A percentile compares a stretch with the other conserved stretches of the same genome.
Evolutionary conservation across 2,113 vertebrate genomes (phyloP).

Genomic region (Rhabdomys dilectus): DNA sequence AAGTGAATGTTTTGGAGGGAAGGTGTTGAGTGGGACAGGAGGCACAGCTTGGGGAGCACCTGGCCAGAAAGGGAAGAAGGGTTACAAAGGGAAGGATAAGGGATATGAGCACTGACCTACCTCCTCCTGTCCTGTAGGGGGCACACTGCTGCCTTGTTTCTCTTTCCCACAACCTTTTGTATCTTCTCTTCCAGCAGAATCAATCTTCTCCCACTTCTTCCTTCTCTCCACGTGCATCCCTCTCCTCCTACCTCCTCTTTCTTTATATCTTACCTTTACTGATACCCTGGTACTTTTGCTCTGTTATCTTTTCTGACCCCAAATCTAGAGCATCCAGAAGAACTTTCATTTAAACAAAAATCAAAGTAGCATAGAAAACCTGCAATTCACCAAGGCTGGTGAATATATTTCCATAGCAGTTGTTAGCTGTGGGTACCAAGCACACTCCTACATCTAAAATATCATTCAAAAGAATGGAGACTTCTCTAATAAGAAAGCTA

Average conservation of each 20-base stretch:
- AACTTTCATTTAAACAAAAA: neutral
- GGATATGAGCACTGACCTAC: neutral
- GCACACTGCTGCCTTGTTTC: neutral
- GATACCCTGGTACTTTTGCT: neutral
- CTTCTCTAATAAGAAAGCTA: conserved; percentile 2
- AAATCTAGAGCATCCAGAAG: neutral
- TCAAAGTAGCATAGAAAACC: neutral
- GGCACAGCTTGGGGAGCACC: neutral
- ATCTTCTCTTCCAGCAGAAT: neutral
- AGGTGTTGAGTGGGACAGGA: neutral
- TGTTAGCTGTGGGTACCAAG: too few species aligned
- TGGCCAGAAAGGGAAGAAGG: neutral
- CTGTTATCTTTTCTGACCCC: neutral
- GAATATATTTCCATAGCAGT: neutral
- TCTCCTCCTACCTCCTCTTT: neutral
- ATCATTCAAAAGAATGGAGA: neutral
- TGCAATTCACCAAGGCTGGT: neutral
- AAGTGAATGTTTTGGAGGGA: neutral
- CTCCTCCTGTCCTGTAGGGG: neutral
- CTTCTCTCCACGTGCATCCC: neutral
- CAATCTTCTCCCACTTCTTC: too few species aligned
- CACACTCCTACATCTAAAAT: neutral
- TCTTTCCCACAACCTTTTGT: neutral
- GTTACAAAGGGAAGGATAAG: too few species aligned
- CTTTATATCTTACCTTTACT: neutral